Evolutionary conservation across 2,113 vertebrate genomes (phyloP).

Genomic region (Thymallus thymallus): DNA sequence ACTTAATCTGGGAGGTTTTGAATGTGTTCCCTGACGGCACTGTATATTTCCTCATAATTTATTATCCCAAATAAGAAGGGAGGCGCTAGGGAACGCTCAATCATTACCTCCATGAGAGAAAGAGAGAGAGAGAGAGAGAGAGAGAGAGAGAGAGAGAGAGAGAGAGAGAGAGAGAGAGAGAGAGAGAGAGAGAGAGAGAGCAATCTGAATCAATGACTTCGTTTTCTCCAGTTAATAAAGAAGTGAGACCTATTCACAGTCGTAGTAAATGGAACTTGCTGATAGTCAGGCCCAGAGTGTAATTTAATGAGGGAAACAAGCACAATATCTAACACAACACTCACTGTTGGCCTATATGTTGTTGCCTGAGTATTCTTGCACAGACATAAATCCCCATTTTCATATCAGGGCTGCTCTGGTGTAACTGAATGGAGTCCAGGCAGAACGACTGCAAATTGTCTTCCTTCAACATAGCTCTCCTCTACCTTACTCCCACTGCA

Average conservation of each 20-base stretch:
- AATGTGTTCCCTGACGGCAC: slow-evolving; percentile 40
- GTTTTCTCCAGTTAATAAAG: slow-evolving; percentile 41
- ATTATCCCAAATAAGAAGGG: slow-evolving; percentile 46
- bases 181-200: background rate
- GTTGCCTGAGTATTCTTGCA: slow-evolving; percentile 16
- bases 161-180: too few relatives aligned
- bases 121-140: too few relatives aligned
- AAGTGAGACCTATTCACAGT: slow-evolving; percentile 16
- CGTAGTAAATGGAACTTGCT: slow-evolving; percentile 26
- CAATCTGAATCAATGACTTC: slow-evolving; percentile 30
- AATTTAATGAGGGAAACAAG: too few relatives aligned
- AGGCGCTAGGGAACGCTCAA: slow-evolving; percentile 42
- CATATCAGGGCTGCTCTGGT: too few relatives aligned
- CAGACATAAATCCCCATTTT: background rate
- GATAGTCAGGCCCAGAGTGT: slow-evolving; percentile 23
- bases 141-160: too few relatives aligned
- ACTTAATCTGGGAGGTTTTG: slow-evolving; percentile 41
- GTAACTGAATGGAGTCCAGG: background rate
- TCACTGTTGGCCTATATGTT: background rate
- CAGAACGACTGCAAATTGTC: slow-evolving; percentile 37
- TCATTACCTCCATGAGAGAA: slow-evolving; percentile 10
- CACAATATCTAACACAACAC: too few relatives aligned
- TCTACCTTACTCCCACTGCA: slow-evolving; percentile 35
- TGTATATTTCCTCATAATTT: slow-evolving; percentile 45
- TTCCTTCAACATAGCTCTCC: slow-evolving; percentile 22